These are phyloP conservation scores for Panthera tigris DNA, from an alignment of 2,113 vertebrate genomes.

Conservation along the genomic window DNA sequence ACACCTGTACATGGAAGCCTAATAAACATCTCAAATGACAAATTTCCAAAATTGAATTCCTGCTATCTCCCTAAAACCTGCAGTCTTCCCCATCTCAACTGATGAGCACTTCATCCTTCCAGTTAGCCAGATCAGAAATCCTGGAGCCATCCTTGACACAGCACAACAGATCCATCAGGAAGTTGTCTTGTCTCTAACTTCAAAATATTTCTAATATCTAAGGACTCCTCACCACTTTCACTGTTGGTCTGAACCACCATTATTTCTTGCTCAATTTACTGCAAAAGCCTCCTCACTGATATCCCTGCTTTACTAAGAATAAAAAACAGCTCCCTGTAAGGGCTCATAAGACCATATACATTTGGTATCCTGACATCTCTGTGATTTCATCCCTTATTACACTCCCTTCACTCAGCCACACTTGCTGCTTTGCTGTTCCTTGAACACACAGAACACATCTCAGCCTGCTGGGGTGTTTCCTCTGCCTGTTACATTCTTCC, in stretches of 20 bases:
- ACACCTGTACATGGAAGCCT: background rate
- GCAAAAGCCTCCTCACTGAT: background rate
- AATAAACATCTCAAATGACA: background rate
- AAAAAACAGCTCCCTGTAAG: background rate
- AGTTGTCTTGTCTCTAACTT: background rate
- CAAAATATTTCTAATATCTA: background rate
- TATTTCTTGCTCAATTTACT: background rate
- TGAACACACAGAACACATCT: background rate
- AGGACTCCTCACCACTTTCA: background rate
- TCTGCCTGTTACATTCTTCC: background rate
- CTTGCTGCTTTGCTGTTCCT: background rate
- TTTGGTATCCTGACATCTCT: background rate
- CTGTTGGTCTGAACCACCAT: background rate
- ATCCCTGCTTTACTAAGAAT: background rate
- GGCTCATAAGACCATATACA: background rate
- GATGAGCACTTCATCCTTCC: background rate
- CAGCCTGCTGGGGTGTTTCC: background rate
- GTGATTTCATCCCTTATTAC: background rate
- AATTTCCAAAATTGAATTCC: background rate
- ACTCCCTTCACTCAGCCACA: background rate
- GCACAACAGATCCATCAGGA: background rate
- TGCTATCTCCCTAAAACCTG: background rate
- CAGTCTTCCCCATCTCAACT: background rate
- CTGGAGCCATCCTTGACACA: background rate
- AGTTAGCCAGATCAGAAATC: background rate